Conservation (phyloP, 2,888 invertebrate genomes). For the Apotomis betuletana region DNA sequence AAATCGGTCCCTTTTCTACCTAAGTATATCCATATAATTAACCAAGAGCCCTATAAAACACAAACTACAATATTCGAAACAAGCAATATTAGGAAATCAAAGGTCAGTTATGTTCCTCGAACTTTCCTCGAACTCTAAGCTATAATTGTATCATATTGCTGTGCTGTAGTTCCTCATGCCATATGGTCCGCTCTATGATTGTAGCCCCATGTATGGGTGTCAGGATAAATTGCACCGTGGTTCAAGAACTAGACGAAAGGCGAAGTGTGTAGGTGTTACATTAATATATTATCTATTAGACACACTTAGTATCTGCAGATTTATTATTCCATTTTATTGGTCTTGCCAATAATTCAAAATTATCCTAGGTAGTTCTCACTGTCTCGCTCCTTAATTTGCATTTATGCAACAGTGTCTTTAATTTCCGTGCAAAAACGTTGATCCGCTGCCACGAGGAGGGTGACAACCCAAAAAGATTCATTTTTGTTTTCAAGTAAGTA, state of each 20-base stretch:
- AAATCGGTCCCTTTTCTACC: no score
- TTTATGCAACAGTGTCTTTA: no score
- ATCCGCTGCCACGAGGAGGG: no score
- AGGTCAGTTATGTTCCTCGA: constrained; percentile 17
- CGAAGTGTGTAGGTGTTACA: constrained; percentile 17
- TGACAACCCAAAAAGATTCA: no score
- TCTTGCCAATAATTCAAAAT: background rate
- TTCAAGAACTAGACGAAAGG: constrained; percentile 41
- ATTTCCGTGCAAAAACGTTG: no score
- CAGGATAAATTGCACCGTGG: constrained; percentile 51
- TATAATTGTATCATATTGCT: constrained; percentile 23
- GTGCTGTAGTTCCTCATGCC: constrained; percentile 50
- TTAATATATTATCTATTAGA: constrained; percentile 13
- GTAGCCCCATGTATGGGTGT: constrained; percentile 50
- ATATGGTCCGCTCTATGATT: constrained; percentile 49
- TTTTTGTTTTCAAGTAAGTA: no score
- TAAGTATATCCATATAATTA: no score
- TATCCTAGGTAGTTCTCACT: background rate
- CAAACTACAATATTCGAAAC: background rate
- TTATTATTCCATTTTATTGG: background rate
- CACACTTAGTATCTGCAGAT: constrained; percentile 4
- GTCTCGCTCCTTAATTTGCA: background rate
- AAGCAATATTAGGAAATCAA: constrained; percentile 9
- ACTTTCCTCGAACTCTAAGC: constrained; percentile 22
- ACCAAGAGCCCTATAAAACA: background rate